These are phyloP conservation scores for Sebastes goodei DNA, from an alignment of 2,797 vertebrate genomes.

Conservation along the genomic window DNA sequence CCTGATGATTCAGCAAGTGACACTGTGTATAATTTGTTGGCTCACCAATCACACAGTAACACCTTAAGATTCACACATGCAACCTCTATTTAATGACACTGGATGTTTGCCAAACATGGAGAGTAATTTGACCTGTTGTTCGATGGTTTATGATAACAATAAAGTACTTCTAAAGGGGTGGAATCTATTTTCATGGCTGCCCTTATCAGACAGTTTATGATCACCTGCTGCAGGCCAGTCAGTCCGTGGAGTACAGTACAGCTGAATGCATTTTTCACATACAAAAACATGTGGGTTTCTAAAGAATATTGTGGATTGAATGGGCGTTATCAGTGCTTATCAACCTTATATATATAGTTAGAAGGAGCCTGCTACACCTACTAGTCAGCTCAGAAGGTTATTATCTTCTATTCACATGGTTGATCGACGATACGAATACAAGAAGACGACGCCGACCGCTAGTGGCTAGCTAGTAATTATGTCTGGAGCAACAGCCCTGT, in stretches of 20 bases:
- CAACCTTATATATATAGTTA: neutral
- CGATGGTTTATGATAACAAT: conserved; percentile 26
- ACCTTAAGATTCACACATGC: conserved; percentile 6
- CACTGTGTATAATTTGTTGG: conserved; percentile 22
- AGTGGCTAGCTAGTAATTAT: no score
- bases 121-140: neutral
- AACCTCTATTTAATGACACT: conserved; percentile 2
- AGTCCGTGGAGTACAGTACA: neutral
- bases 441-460: no score
- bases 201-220: conserved; percentile 1
- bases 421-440: no score
- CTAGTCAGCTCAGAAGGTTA: accelerated
- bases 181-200: conserved; percentile 3
- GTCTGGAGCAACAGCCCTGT: no score
- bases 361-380: neutral
- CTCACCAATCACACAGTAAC: conserved; percentile 8
- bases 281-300: neutral
- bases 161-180: conserved; percentile 10
- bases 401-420: no score
- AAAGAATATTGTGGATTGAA: neutral
- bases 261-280: neutral
- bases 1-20: conserved; percentile 34
- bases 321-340: neutral
- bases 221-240: neutral
- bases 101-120: neutral